Base-by-base conservation (phyloP, 2,888 invertebrate genomes). In the Sphaerophoria taeniata region DNA sequence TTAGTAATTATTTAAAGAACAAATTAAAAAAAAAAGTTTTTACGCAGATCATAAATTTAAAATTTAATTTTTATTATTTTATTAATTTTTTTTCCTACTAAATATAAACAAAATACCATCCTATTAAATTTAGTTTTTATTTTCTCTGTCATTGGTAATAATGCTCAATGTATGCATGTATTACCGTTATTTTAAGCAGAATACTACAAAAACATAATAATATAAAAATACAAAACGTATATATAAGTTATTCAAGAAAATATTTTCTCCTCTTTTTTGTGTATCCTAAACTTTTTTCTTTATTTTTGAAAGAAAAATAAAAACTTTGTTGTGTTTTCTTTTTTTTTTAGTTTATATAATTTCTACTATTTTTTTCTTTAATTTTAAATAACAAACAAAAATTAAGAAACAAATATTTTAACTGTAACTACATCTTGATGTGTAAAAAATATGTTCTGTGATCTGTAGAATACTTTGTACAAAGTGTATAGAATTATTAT, bases 391-490 rank as follows among this genome's bases (percentile, higher is more conserved):
- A 82, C 24, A 84, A 74, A 45, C 60, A 39, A 61, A 74, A 76
- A 24, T 24, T 2, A 7, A 39, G 78, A 39, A 24, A 63, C 65
- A 58, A 65, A 65, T 77, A 74, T 78, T 84, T 24, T 2, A 79
- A 83, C 74, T 79, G 53, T 83, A 84, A 80, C 76, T 87, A 86
- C 81, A 85, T 86, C 79, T 88, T 88, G 79, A 83, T 83, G 83
- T 88, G 74, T 86, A 84, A 86, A 77, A 88, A 89, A 90, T 89
- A 90, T 91, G 90, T 91, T 92, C 91, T 91, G 91, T 91, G 91
- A 91, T 92, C 91, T 90, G 91, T 91, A 91, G 91, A 89, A 91
- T 91, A 91, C 90, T 91, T 91, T 91, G 91, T 91, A 91, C 90
- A 91, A 91, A 91, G 90, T 91, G 90, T 90, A 88, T 88, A 91